A percentile compares a stretch with the other conserved stretches of the same genome.
phyloP scores from a whole-genome alignment of 2,888 invertebrate species.

The Chrysotoxum bicinctum region DNA sequence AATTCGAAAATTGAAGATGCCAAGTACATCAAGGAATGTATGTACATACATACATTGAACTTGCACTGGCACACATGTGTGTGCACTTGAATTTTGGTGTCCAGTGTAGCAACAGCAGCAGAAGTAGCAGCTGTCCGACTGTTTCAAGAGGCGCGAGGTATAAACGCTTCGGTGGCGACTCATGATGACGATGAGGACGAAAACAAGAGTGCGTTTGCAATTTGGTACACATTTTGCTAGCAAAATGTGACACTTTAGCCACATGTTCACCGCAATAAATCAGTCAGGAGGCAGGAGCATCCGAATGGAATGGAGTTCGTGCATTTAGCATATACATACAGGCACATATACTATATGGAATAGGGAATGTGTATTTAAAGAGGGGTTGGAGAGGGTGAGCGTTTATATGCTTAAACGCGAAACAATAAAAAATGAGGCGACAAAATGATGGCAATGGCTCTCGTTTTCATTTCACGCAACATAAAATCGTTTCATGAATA shows the following conservation, averaged over 20 bases:
- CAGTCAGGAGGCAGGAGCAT: conserved; percentile 64
- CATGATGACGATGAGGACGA: conserved; percentile 13
- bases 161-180: conserved; percentile 33
- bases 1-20: conserved; percentile 61
- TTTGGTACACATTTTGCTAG: conserved; percentile 43
- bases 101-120: conserved; percentile 18
- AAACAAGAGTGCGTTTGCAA: conserved; percentile 24
- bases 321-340: background rate
- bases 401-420: conserved; percentile 62
- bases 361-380: background rate
- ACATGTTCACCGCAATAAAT: conserved; percentile 70
- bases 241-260: conserved; percentile 70
- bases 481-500: conserved; percentile 67
- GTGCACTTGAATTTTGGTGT: conserved; percentile 57
- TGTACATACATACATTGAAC: too few species aligned
- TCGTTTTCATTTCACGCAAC: conserved; percentile 67
- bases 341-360: too few species aligned
- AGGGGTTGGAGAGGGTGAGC: conserved; percentile 1
- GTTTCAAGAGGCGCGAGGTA: conserved; percentile 61
- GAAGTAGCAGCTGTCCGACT: conserved; percentile 54
- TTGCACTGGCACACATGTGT: conserved; percentile 28
- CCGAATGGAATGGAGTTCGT: conserved; percentile 38
- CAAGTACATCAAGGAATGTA: conserved; percentile 34
- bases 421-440: conserved; percentile 41
- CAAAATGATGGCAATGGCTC: conserved; percentile 55